Percentiles rank a stretch among this genome's conserved stretches.
Conservation (phyloP, 1,140 invertebrate species). For the Pogonus chalceus region DNA sequence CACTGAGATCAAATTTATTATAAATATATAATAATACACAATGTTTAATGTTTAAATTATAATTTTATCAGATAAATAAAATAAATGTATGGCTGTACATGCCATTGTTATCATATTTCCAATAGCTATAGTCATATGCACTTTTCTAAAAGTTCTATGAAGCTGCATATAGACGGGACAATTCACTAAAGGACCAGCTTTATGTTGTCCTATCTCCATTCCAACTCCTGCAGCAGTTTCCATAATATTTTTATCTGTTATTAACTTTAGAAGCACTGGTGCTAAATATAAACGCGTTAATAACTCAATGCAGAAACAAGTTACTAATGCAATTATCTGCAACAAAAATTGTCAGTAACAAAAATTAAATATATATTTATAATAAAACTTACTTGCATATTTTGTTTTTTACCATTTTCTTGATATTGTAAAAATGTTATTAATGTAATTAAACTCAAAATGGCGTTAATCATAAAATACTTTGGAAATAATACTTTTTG, state of each 20-base stretch:
- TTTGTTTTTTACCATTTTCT: neutral
- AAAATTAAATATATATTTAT: slow-evolving; percentile 20
- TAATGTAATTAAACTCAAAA: slow-evolving; percentile 61
- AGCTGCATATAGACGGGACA: slow-evolving; percentile 62
- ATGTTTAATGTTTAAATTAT: too few relatives aligned
- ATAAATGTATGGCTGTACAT: slow-evolving; percentile 57
- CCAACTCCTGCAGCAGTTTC: slow-evolving; percentile 61
- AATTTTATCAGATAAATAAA: slow-evolving; percentile 55
- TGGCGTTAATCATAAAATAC: slow-evolving; percentile 68
- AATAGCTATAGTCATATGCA: slow-evolving; percentile 59
- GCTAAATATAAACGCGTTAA: slow-evolving; percentile 57
- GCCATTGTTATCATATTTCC: slow-evolving; percentile 61
- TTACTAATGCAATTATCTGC: slow-evolving; percentile 51
- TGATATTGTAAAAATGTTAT: slow-evolving; percentile 49
- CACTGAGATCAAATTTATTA: too few relatives aligned
- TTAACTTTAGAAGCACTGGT: slow-evolving; percentile 51
- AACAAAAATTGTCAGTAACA: slow-evolving; percentile 27
- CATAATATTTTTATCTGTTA: slow-evolving; percentile 54
- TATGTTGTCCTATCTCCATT: slow-evolving; percentile 55
- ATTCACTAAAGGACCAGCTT: slow-evolving; percentile 51
- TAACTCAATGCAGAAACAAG: slow-evolving; percentile 59
- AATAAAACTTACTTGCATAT: slow-evolving; percentile 5
- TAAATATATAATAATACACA: too few relatives aligned
- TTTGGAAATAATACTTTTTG: slow-evolving; percentile 77
- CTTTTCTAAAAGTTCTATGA: slow-evolving; percentile 52